A percentile compares a stretch with the other conserved stretches of the same genome.
Evolutionary conservation across 2,888 invertebrate genomes (phyloP).

Genomic region (Penaeus monodon): DNA sequence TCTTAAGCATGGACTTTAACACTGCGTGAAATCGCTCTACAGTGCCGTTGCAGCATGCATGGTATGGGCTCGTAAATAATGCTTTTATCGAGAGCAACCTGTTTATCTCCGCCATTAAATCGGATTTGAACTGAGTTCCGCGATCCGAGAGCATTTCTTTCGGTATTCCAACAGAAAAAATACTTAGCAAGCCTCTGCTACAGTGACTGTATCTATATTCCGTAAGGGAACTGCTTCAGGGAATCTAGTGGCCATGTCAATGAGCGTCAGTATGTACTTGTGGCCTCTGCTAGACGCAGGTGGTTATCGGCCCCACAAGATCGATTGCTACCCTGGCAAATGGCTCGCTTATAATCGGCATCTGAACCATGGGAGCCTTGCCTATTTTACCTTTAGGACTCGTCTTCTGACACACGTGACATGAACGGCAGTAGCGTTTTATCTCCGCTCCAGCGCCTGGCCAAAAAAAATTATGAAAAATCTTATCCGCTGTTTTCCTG

Average conservation of each 20-base stretch:
- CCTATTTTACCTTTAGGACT: no score
- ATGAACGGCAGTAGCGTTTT: no score
- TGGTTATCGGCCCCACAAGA: constrained; percentile 22
- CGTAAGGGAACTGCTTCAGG: constrained; percentile 25
- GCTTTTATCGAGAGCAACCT: background rate
- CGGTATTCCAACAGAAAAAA: constrained; percentile 23
- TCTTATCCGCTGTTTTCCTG: no score
- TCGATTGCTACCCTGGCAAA: constrained; percentile 20
- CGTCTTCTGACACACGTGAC: background rate
- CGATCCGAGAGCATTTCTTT: constrained; percentile 12
- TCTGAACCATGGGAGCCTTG: constrained; percentile 4
- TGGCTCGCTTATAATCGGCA: constrained; percentile 21
- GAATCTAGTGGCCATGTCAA: constrained; percentile 13
- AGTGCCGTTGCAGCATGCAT: no score
- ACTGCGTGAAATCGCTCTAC: no score
- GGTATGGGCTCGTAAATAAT: no score
- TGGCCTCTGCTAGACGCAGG: background rate
- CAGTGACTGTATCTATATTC: constrained; percentile 5
- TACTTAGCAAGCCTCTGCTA: constrained; percentile 17
- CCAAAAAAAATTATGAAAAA: no score
- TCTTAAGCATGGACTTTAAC: no score
- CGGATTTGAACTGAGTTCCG: background rate
- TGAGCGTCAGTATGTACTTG: constrained; percentile 18
- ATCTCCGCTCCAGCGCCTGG: no score
- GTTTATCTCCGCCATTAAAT: constrained; percentile 7